Conservation (phyloP, 2,888 invertebrate genomes). For the Dryobota labecula region DNA sequence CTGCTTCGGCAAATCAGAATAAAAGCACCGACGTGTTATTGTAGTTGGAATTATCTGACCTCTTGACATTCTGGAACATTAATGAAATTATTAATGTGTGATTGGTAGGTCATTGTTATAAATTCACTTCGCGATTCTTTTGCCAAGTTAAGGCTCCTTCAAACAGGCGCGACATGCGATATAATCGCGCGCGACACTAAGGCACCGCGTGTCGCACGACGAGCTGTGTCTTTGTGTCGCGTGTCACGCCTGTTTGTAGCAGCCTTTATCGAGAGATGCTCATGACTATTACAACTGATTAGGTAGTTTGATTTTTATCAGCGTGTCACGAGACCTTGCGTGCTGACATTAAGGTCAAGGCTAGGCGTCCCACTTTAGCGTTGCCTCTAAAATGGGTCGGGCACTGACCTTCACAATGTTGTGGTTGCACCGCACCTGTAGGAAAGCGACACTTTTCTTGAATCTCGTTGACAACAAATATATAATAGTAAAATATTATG, state of each 20-base stretch:
- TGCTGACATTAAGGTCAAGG: conserved; percentile 69
- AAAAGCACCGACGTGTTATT: conserved; percentile 32
- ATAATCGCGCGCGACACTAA: no score
- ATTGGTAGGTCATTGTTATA: conserved; percentile 25
- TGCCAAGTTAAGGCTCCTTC: no score
- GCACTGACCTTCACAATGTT: conserved; percentile 66
- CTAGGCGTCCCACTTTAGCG: conserved; percentile 68
- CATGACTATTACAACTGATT: conserved; percentile 6
- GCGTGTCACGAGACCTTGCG: conserved; percentile 45
- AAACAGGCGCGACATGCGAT: no score
- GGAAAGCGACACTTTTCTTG: conserved; percentile 39
- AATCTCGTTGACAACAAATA: conserved; percentile 16
- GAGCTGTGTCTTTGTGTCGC: no score
- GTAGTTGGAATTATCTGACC: conserved; percentile 47
- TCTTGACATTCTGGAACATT: conserved; percentile 44
- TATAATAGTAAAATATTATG: neutral
- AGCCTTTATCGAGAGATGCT: no score
- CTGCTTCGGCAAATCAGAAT: conserved; percentile 53
- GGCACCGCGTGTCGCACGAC: no score
- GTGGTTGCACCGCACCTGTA: conserved; percentile 36
- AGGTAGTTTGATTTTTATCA: conserved; percentile 50
- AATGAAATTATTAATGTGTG: conserved; percentile 33
- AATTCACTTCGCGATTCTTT: conserved; percentile 8
- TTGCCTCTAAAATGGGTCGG: conserved; percentile 72
- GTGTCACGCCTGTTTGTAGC: no score